Percentiles rank a stretch among this genome's conserved stretches.
Evolutionary conservation across 2,888 invertebrate genomes (phyloP).

Genomic region (Parnassius smintheus): DNA sequence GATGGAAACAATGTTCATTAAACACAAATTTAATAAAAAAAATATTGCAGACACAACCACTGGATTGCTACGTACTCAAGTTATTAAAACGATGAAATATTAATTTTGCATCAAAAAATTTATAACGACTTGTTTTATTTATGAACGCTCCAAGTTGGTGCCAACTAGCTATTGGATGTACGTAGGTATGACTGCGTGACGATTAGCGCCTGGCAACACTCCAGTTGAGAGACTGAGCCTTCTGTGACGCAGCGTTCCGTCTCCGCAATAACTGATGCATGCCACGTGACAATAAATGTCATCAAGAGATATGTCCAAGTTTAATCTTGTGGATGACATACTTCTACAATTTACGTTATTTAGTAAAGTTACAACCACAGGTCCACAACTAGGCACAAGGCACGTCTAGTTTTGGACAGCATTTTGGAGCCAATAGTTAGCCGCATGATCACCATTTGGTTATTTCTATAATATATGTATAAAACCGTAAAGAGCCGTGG

Average conservation of each 20-base stretch:
- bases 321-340: not conserved
- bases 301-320: constrained; percentile 13
- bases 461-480: too few species aligned
- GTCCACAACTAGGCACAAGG: too few species aligned
- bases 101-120: constrained; percentile 23
- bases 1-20: too few species aligned
- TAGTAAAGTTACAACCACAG: too few species aligned
- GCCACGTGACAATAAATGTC: constrained; percentile 29
- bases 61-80: constrained; percentile 6
- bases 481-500: too few species aligned
- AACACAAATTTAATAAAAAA: too few species aligned
- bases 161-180: constrained; percentile 49
- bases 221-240: constrained; percentile 52
- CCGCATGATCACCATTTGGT: too few species aligned
- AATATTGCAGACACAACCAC: not conserved
- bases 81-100: constrained; percentile 23
- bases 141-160: constrained; percentile 28
- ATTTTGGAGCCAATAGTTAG: too few species aligned
- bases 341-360: too few species aligned
- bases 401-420: too few species aligned
- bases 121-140: constrained; percentile 26
- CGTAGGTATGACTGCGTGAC: constrained; percentile 50
- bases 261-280: constrained; percentile 33
- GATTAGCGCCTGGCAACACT: constrained; percentile 66
- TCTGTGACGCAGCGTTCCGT: constrained; percentile 47